Percentiles rank a stretch among this genome's conserved stretches.
Evolutionary conservation across 2,888 invertebrate species (phyloP).

Genomic region (Drosophila aldrichi): DNA sequence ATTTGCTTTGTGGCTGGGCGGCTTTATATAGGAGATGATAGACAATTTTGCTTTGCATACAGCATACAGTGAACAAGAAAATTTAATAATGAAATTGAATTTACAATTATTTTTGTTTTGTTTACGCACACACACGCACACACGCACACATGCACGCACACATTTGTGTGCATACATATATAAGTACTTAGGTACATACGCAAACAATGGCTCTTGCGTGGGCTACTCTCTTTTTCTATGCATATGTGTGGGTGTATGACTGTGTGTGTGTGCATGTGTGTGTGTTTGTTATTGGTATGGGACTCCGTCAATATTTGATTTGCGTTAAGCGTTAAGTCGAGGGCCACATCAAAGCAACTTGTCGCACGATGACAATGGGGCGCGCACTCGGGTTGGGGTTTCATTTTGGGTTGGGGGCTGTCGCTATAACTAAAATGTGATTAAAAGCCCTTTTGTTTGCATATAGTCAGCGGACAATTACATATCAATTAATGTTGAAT

Average conservation of each 20-base stretch:
- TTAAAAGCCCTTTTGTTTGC: constrained; percentile 65
- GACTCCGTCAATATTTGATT: constrained; percentile 74
- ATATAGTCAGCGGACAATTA: constrained; percentile 67
- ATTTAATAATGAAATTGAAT: constrained; percentile 80
- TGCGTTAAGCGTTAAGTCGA: constrained; percentile 62
- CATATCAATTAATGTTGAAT: constrained; percentile 79
- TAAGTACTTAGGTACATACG: constrained; percentile 40
- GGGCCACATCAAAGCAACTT: constrained; percentile 72
- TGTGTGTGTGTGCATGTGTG: constrained; percentile 16
- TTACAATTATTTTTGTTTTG: constrained; percentile 81
- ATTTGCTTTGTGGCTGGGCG: background rate
- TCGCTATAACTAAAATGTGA: constrained; percentile 64
- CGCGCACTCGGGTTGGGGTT: background rate
- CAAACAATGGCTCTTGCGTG: constrained; percentile 47
- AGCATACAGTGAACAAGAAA: constrained; percentile 63
- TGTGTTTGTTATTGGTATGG: constrained; percentile 28
- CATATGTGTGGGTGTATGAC: background rate
- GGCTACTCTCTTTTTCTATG: constrained; percentile 11
- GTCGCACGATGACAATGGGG: constrained; percentile 13
- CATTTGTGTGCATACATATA: constrained; percentile 23
- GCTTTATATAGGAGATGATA: constrained; percentile 47
- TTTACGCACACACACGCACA: constrained; percentile 43
- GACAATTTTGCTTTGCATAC: constrained; percentile 61
- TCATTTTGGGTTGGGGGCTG: too few relatives aligned
- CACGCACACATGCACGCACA: background rate